A percentile compares a stretch with the other conserved stretches of the same genome.
Conservation (phyloP, 2,113 vertebrate species). For the Donacobius atricapilla region DNA sequence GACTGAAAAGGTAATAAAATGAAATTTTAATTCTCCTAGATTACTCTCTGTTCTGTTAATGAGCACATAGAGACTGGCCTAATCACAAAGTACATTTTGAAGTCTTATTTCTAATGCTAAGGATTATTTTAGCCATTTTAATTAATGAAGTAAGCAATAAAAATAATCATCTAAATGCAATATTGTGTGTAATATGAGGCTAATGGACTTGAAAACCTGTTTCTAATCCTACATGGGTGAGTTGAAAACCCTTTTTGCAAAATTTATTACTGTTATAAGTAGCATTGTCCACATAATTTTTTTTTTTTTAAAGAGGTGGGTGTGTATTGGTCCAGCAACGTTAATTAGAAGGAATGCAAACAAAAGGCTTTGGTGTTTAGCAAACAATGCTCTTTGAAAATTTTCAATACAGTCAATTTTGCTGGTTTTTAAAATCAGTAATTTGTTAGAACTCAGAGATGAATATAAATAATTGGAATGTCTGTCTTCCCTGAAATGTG, state of each 20-base stretch:
- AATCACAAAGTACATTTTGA: background rate
- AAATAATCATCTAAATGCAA: background rate
- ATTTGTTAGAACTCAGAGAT: background rate
- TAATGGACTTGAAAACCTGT: background rate
- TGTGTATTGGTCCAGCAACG: background rate
- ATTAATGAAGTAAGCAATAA: conserved; percentile 13
- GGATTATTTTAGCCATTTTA: conserved; percentile 15
- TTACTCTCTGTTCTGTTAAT: conserved; percentile 1
- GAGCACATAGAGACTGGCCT: background rate
- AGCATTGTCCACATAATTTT: background rate
- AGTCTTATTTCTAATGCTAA: background rate
- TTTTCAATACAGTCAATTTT: background rate
- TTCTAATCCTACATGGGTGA: background rate
- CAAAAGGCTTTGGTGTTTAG: background rate
- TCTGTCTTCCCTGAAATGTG: background rate
- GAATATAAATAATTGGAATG: background rate
- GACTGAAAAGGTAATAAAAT: conserved; percentile 91
- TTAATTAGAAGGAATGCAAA: background rate
- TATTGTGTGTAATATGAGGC: background rate
- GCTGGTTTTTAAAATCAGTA: background rate
- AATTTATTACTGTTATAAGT: background rate
- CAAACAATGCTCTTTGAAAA: background rate
- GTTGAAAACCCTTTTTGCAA: background rate
- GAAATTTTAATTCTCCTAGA: background rate
- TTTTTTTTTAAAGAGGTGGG: background rate